Percentiles rank a stretch among this genome's conserved stretches.
Conservation (phyloP, 92 coral and sea anemone genomes). For the Zoanthus sansibaricus region DNA sequence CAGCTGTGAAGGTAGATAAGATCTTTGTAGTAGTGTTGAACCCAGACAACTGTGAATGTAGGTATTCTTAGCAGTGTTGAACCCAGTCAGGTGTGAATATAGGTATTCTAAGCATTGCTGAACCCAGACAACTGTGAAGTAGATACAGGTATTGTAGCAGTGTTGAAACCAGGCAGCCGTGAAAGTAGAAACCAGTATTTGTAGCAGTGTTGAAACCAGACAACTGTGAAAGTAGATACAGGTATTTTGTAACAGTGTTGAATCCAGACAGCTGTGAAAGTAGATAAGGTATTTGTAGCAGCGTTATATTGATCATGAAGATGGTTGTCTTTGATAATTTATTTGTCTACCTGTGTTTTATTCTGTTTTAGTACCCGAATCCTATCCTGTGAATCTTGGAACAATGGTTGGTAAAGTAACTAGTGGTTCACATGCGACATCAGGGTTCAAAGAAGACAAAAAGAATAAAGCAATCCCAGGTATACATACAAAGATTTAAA, state of each 20-base stretch:
- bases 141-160: too few relatives aligned
- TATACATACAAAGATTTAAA: background rate
- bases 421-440: constrained; percentile 88
- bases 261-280: background rate
- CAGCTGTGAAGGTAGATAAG: background rate
- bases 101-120: constrained; percentile 67
- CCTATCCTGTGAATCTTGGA: constrained; percentile 87
- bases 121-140: constrained; percentile 63
- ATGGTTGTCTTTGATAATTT: background rate
- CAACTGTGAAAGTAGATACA: background rate
- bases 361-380: constrained; percentile 58
- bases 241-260: background rate
- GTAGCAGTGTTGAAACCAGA: too few relatives aligned
- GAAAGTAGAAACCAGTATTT: constrained; percentile 52
- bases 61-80: constrained; percentile 71
- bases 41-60: background rate
- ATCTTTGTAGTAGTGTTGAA: background rate
- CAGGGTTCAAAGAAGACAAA: constrained; percentile 96
- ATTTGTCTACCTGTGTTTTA: background rate
- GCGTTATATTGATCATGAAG: too few relatives aligned
- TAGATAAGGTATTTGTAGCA: background rate
- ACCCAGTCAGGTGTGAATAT: constrained; percentile 32
- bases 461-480: constrained; percentile 98
- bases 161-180: too few relatives aligned
- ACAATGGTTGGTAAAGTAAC: constrained; percentile 79